phyloP scores from a whole-genome alignment of 2,888 invertebrate species.

The Bugulina stolonifera region DNA sequence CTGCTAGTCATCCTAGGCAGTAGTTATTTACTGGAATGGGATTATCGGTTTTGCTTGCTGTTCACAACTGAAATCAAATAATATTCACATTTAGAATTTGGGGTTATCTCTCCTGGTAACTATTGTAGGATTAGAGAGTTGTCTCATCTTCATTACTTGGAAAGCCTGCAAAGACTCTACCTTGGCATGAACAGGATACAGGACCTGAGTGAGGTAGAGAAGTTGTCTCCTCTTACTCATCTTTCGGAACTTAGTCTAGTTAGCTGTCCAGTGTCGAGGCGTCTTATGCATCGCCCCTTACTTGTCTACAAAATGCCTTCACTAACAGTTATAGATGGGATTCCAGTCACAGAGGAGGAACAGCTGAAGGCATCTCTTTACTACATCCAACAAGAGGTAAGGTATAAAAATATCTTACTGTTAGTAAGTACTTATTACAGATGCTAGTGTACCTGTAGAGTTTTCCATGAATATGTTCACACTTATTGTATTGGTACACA shows the following conservation, averaged over 20 bases:
- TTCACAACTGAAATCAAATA: too few species aligned
- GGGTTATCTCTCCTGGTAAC: too few species aligned
- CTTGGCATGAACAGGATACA: slow-evolving; percentile 51
- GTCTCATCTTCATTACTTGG: slow-evolving; percentile 41
- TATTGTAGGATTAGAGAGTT: slow-evolving; percentile 40
- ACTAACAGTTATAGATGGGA: slow-evolving; percentile 49
- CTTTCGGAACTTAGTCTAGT: slow-evolving; percentile 50
- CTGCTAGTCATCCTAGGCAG: too few species aligned
- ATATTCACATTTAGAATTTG: too few species aligned
- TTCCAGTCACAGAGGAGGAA: slow-evolving; percentile 50
- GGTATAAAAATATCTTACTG: too few species aligned
- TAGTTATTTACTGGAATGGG: too few species aligned
- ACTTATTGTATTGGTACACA: too few species aligned
- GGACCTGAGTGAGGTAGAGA: slow-evolving; percentile 50
- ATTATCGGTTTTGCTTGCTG: too few species aligned
- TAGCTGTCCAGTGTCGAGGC: slow-evolving; percentile 51
- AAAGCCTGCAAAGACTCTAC: slow-evolving; percentile 50
- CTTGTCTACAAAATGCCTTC: slow-evolving; percentile 47
- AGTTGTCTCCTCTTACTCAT: slow-evolving; percentile 41
- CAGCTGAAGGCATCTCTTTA: slow-evolving; percentile 49
- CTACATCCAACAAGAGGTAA: slow-evolving; percentile 46
- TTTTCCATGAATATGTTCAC: too few species aligned
- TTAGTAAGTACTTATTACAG: too few species aligned
- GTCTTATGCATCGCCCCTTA: slow-evolving; percentile 48
- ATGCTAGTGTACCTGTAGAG: too few species aligned